Percentiles rank a stretch among this genome's conserved stretches.
Conservation (phyloP, 2,797 vertebrate genomes). For the Alcedo quadribrachys region DNA sequence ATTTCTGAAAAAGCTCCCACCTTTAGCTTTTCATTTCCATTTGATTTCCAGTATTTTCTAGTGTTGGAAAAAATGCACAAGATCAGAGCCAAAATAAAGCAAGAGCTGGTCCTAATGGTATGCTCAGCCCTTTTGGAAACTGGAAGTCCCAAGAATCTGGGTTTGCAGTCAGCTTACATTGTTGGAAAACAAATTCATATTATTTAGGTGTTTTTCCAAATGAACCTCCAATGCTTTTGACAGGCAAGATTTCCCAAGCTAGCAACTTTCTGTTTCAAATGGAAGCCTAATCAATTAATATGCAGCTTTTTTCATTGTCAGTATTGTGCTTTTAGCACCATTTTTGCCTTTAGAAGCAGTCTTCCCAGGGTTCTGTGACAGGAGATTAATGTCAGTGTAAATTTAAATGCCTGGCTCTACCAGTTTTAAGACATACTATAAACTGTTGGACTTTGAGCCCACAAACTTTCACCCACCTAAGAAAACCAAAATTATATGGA, state of each 20-base stretch:
- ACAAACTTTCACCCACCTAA: background rate
- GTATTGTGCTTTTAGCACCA: background rate
- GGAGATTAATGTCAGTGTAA: background rate
- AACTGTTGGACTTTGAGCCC: background rate
- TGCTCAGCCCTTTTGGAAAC: background rate
- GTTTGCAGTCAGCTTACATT: background rate
- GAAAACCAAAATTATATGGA: background rate
- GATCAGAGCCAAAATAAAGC: slow-evolving; percentile 20
- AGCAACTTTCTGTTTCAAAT: background rate
- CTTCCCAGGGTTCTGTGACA: background rate
- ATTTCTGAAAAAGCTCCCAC: background rate
- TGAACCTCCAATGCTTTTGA: background rate
- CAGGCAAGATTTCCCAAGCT: background rate
- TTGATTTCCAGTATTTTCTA: background rate
- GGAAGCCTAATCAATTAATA: background rate
- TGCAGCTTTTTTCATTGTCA: background rate
- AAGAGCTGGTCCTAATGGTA: background rate
- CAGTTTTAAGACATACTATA: background rate
- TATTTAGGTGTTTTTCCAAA: background rate
- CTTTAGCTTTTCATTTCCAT: background rate
- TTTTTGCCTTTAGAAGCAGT: background rate
- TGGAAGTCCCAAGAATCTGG: background rate
- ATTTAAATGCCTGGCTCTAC: background rate
- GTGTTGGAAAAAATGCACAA: background rate
- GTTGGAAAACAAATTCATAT: background rate